Evolutionary conservation across 2,113 vertebrate species (phyloP), one percentile per base, ranked within the genome.

Genomic region (Tetraodon nigroviridis): DNA sequence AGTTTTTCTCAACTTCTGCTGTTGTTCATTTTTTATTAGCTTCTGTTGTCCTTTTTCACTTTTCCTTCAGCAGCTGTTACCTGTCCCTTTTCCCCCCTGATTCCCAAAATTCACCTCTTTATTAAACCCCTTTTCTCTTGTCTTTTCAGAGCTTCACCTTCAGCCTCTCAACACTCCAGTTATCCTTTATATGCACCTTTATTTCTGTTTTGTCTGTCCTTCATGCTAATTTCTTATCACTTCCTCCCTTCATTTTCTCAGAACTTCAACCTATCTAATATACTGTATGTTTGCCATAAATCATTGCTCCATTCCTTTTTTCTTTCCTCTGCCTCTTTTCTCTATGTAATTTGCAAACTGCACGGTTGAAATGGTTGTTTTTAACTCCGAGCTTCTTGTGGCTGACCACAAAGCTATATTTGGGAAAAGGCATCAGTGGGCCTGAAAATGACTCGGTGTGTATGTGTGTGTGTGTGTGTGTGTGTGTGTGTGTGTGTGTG

Each of bases 321-420:
- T 2, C 21, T 64, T 53, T 48, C 51, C 16, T 29, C 19, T 40
- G 19, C 64, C 58, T 48, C 71, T 63, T 50, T 56, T 55, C 62
- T 64, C 80, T 76, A 45, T 82, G 64, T 86, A 86, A 84, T 86
- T 86, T 83, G 70, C 81, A 83, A 75, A 54, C 80, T 84, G 76
- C 79, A 70, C 44, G 71, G 64, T 67, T 75, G 82, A 84, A 86
- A 80, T 22, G 62, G 75, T 84, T 86, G 83, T 86, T 86, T 89
- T 89, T 82, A 81, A 86, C 80, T 79, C 54, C 24, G 70, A 77
- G 69, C 79, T 82, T 79, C 77, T 83, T 83, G 84, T n/a, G 83
- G 87, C 67, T 72, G 51, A 82, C 87, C 87, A 81, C 77, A 42
- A 78, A 58, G 77, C 83, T 88, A 89, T 84, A 87, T 89, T 89